Percentiles rank a stretch among this genome's conserved stretches.
phyloP scores from a whole-genome alignment of 1,140 invertebrate species.

The Micrasema longulum region DNA sequence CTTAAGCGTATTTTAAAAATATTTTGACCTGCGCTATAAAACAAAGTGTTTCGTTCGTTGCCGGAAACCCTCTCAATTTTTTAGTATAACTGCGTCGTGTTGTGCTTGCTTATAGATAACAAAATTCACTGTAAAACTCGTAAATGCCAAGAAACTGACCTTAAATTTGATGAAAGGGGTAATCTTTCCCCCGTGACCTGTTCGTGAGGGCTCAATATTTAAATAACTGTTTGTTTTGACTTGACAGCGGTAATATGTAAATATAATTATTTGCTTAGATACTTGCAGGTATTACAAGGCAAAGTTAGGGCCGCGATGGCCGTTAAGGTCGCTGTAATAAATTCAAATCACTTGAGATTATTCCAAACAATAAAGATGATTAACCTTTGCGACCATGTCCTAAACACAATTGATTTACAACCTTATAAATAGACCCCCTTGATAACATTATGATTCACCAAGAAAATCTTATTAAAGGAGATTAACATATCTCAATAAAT shows the following conservation, averaged over 20 bases:
- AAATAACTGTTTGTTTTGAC: conserved; percentile 20
- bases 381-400: background rate
- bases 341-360: conserved; percentile 1
- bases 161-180: conserved; percentile 19
- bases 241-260: conserved; percentile 17
- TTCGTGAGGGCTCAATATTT: background rate
- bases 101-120: background rate
- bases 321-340: background rate
- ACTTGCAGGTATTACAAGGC: background rate
- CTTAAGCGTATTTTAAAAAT: no score
- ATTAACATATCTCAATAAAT: no score
- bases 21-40: no score
- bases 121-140: background rate
- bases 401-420: conserved; percentile 17
- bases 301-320: background rate
- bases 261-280: conserved; percentile 9
- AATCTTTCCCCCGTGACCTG: background rate
- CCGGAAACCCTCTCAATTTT: no score
- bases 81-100: no score
- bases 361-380: conserved; percentile 5
- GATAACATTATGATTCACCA: no score
- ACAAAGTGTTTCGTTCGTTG: no score
- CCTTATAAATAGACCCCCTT: background rate
- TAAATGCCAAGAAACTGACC: background rate
- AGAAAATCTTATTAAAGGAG: no score